These are phyloP conservation scores for Heteractis magnifica DNA, from an alignment of 92 coral and sea anemone species.

Conservation along the genomic window DNA sequence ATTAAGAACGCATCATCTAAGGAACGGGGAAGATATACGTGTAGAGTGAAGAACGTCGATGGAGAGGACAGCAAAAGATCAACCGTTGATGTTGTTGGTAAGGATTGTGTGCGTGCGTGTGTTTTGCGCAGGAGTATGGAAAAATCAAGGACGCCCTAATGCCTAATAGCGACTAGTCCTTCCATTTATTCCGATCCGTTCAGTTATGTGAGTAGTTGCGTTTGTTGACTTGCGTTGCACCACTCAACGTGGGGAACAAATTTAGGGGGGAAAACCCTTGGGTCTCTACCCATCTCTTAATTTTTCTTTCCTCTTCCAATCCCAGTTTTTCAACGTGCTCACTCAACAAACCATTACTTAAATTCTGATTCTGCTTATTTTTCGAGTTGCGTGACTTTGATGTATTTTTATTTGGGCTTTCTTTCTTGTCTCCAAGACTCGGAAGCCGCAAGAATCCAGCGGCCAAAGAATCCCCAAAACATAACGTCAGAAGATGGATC, in stretches of 20 bases:
- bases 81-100: conserved; percentile 41
- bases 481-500: conserved; percentile 26
- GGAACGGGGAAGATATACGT: conserved; percentile 51
- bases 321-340: too few species aligned
- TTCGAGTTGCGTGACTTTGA: not conserved
- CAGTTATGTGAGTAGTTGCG: too few species aligned
- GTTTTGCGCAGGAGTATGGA: not conserved
- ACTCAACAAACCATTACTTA: too few species aligned
- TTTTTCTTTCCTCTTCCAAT: too few species aligned
- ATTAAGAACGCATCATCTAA: conserved; percentile 28
- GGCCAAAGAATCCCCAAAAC: conserved; percentile 19
- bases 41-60: conserved; percentile 57
- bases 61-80: conserved; percentile 64
- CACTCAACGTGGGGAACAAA: too few species aligned
- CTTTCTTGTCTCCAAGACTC: not conserved
- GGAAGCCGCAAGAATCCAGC: conserved; percentile 1
- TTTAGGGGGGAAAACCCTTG: too few species aligned
- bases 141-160: not conserved
- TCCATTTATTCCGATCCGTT: too few species aligned
- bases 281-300: too few species aligned
- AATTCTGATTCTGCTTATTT: not conserved
- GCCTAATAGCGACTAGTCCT: not conserved
- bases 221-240: too few species aligned
- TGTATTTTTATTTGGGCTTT: not conserved
- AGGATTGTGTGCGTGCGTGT: conserved; percentile 1